Evolutionary conservation across 2,888 invertebrate genomes (phyloP), one percentile per base, ranked within the genome.

Genomic region (Zelleria hepariella): DNA sequence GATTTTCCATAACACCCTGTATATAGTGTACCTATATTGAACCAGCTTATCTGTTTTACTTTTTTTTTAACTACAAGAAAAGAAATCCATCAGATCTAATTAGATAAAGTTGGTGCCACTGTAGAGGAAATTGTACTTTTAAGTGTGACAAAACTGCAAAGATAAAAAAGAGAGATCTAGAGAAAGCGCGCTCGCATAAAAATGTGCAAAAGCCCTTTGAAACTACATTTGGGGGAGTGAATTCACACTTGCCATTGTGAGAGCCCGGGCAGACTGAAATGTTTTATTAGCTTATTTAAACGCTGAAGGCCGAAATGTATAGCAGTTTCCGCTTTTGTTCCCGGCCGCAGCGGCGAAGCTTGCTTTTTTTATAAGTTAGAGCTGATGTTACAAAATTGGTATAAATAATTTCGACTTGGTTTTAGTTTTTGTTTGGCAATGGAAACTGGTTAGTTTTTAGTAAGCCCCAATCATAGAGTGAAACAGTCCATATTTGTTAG

Each of bases 231-330:
- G 2, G 51, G 23, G 20, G 23, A 51, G 54, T 60, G 59, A 64
- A 63, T 64, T 59, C 59, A 58, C 62, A 61, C 47, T 59, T 59
- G 62, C 61, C 57, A 59, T 64, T 62, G 61, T 63, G 67, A 65
- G 62, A 62, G 60, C 63, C 63, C 64, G 59, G 57, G 57, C 54
- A 32, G 59, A 61, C 60, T 58, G 61, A 25, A 23, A 24, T 54
- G 54, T 66, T 69, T 69, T 66, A 69, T 64, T 67, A 60, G 63
- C 63, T 67, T 67, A 66, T 67, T 67, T 60, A 51, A 49, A 55
- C 42, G 60, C 32, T 67, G 61, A 62, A 60, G 60, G 52, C 61
- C 62, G 64, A 63, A 65, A 64, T 60, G 52, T 10, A 42, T 42
- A 62, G 65, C 64, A 63, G 64, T 64, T 59, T 67, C 61, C 61